phyloP scores from a whole-genome alignment of 92 coral and sea anemone species.

The Galaxea fascicularis region DNA sequence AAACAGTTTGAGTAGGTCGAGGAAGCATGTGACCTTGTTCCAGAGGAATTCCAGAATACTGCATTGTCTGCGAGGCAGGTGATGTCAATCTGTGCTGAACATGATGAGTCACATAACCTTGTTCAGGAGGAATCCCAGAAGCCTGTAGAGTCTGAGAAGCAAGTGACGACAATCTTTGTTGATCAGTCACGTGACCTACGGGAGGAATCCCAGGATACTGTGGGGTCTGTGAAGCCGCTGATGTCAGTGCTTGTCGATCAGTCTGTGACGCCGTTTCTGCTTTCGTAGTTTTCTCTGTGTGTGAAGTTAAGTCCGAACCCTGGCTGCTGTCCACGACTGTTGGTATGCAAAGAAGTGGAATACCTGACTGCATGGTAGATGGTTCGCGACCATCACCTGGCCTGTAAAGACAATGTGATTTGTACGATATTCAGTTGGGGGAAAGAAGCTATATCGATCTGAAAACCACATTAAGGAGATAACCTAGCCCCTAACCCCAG shows the following conservation, averaged over 20 bases:
- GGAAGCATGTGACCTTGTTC: background rate
- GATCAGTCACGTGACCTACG: conserved; percentile 1
- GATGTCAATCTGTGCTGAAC: background rate
- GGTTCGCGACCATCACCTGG: conserved; percentile 16
- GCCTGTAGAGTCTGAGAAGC: background rate
- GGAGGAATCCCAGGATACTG: conserved; percentile 18
- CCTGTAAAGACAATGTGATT: background rate
- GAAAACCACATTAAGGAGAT: background rate
- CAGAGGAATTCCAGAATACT: conserved; percentile 17
- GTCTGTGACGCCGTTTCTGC: conserved; percentile 46
- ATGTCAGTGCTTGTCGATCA: conserved; percentile 17
- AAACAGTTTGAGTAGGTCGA: background rate
- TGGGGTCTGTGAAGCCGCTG: conserved; percentile 20
- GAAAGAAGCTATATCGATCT: no score
- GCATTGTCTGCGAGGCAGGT: background rate
- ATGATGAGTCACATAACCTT: background rate
- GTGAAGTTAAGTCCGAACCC: conserved; percentile 15
- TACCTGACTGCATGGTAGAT: conserved; percentile 17
- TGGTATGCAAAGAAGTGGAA: conserved; percentile 47
- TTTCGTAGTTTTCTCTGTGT: conserved; percentile 1
- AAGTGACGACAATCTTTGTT: background rate
- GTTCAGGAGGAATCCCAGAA: background rate
- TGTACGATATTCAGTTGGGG: no score
- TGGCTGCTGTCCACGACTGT: conserved; percentile 21
- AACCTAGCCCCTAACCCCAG: background rate